A percentile compares a stretch with the other conserved stretches of the same genome.
These are phyloP conservation scores for Gasteruption jaculator DNA, from an alignment of 2,888 invertebrate species.

Conservation along the genomic window DNA sequence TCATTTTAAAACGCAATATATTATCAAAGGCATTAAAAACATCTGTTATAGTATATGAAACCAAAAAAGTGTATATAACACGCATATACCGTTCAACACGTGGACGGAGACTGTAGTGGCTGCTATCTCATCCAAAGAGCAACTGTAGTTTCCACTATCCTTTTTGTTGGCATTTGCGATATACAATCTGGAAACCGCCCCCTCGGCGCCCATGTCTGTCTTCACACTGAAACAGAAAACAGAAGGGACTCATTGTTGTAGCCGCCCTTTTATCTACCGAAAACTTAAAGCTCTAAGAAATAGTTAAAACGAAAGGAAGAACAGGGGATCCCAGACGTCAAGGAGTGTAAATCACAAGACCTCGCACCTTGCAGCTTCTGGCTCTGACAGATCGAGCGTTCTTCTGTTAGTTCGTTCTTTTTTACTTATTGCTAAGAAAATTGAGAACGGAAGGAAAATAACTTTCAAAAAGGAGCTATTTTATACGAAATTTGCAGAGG, in stretches of 20 bases:
- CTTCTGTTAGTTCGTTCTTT: conserved; percentile 16
- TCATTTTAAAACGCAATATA: too few relatives aligned
- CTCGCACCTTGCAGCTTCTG: conserved; percentile 23
- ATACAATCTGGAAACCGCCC: conserved; percentile 71
- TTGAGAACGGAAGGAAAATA: too few relatives aligned
- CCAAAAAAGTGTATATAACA: too few relatives aligned
- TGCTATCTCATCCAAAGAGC: conserved; percentile 67
- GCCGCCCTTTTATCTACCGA: conserved; percentile 1
- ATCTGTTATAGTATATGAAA: too few relatives aligned
- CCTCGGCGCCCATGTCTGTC: conserved; percentile 70
- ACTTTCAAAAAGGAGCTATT: too few relatives aligned
- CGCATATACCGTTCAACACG: conserved; percentile 69
- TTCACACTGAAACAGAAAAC: conserved; percentile 62
- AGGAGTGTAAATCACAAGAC: conserved; percentile 29
- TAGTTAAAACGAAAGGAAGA: conserved; percentile 12
- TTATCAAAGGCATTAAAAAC: too few relatives aligned
- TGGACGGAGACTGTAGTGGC: conserved; percentile 69
- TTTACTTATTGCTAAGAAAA: too few relatives aligned
- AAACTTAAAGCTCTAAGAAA: too few relatives aligned
- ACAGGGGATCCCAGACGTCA: too few relatives aligned
- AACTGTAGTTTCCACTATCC: conserved; percentile 78
- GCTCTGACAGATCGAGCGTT: conserved; percentile 27
- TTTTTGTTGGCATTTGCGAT: conserved; percentile 75
- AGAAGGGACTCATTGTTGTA: conserved; percentile 3
- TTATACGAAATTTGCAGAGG: too few relatives aligned